A percentile compares a stretch with the other conserved stretches of the same genome.
These are phyloP conservation scores for Asteroscopus sphinx DNA, from an alignment of 2,888 invertebrate species.

Conservation along the genomic window DNA sequence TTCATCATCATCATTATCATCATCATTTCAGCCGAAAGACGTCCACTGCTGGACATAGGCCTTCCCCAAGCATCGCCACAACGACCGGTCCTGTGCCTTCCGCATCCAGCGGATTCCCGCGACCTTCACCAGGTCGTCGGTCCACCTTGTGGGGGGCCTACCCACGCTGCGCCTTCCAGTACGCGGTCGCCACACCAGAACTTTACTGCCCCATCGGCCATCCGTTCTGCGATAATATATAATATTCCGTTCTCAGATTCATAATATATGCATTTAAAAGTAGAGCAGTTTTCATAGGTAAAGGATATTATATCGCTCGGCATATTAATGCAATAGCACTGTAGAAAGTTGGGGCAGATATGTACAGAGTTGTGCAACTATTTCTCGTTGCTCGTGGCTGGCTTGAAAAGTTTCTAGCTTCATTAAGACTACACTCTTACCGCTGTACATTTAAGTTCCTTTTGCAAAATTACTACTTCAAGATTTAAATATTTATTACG, in stretches of 20 bases:
- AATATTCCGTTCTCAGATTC: slow-evolving; percentile 23
- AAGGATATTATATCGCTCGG: slow-evolving; percentile 39
- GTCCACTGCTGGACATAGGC: too few species aligned
- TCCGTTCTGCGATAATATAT: slow-evolving; percentile 14
- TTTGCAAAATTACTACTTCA: slow-evolving; percentile 35
- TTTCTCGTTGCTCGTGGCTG: slow-evolving; percentile 58
- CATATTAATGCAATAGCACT: slow-evolving; percentile 49
- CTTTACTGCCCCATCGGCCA: too few species aligned
- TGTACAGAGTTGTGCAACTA: slow-evolving; percentile 61
- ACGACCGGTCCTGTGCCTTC: too few species aligned
- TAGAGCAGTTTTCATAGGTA: slow-evolving; percentile 34
- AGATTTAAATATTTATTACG: slow-evolving; percentile 31
- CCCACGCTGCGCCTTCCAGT: too few species aligned
- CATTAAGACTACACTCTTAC: slow-evolving; percentile 59
- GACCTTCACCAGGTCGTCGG: too few species aligned
- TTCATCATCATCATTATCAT: too few species aligned
- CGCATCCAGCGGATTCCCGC: too few species aligned
- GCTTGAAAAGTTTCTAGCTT: slow-evolving; percentile 61
- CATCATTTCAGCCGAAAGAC: too few species aligned
- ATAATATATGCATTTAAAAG: slow-evolving; percentile 48
- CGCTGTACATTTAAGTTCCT: slow-evolving; percentile 45
- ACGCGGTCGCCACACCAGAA: too few species aligned
- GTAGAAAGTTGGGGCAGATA: slow-evolving; percentile 58
- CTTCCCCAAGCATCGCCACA: too few species aligned
- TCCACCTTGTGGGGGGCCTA: too few species aligned